Base-by-base conservation (phyloP, 2,888 invertebrate species). In the Taphrorychus bicolor region DNA sequence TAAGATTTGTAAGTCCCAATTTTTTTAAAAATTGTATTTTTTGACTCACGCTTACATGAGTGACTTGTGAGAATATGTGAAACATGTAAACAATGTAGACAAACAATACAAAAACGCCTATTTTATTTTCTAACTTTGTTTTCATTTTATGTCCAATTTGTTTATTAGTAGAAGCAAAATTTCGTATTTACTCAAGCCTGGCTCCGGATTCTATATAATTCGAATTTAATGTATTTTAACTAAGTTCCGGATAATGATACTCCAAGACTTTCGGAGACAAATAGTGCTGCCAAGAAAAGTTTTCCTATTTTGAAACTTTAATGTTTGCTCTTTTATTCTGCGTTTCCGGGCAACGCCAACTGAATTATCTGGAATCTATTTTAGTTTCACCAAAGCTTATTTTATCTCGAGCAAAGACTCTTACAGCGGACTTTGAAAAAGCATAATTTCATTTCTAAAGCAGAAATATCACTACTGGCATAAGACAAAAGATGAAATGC, bases 221-320 rank as follows among this genome's bases (percentile, higher is more conserved):
- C 17, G 45, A 45, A 14, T 45, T 45, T 45, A 45, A 45, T 45
- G 14, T 45, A 45, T 45, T 45, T 45, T 14, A 45, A 17, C 45
- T 45, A 45, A 45, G 14, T 45, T 32, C 11, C 45, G 17, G 45
- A 45, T 45, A 45, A 45, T 17, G 45, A 45, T 45, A 17, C 45
- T 45, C 17, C 3, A 45, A 45, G 45, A 45, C 45, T 45, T 45
- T 45, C 14, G 17, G 45, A 45, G 45, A 45, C 45, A 45, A 45
- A 45, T 45, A 45, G 45, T 14, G 45, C 14, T 45, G 45, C 45
- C 45, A 45, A 45, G 45, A 17, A 45, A 45, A 45, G 45, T 45
- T 45, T 45, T 45, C 16, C 45, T 45, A 45, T 45, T 45, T 14
- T 45, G 45, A 17, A 45, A 45, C 45, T 45, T 45, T 45, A 45